Evolutionary conservation across 2,113 vertebrate species (phyloP).

Genomic region (Helogale parvula): DNA sequence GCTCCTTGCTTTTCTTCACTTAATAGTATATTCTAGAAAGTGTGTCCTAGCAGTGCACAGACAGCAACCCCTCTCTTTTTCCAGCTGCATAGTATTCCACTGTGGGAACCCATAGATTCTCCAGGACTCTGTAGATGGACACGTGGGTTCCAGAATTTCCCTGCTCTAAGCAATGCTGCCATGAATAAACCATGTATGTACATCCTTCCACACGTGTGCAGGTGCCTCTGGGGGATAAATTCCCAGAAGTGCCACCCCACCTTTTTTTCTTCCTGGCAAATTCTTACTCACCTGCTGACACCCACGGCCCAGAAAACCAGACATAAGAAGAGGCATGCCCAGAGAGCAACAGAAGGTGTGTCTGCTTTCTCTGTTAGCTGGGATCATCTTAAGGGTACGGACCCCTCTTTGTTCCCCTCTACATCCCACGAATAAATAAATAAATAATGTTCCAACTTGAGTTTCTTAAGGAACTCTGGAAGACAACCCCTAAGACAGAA

Average conservation of each 20-base stretch:
- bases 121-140: neutral
- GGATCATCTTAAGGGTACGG: neutral
- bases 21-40: neutral
- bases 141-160: neutral
- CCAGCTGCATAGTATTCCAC: neutral
- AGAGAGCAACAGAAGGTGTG: neutral
- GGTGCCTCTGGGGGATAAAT: neutral
- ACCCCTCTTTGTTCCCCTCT: neutral
- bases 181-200: neutral
- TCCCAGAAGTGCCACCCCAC: conserved; percentile 28
- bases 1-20: neutral
- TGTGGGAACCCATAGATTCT: fast-evolving
- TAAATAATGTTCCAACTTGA: neutral
- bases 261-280: conserved; percentile 54
- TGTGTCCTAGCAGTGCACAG: neutral
- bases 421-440: neutral
- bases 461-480: neutral
- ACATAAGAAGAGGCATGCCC: neutral
- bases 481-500: neutral
- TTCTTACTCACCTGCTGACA: conserved; percentile 58
- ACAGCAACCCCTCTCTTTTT: neutral
- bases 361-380: neutral
- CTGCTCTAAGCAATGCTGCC: fast-evolving
- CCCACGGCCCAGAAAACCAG: neutral
- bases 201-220: neutral